Conservation (phyloP, 1,140 invertebrate species). For the Fopius arisanus region DNA sequence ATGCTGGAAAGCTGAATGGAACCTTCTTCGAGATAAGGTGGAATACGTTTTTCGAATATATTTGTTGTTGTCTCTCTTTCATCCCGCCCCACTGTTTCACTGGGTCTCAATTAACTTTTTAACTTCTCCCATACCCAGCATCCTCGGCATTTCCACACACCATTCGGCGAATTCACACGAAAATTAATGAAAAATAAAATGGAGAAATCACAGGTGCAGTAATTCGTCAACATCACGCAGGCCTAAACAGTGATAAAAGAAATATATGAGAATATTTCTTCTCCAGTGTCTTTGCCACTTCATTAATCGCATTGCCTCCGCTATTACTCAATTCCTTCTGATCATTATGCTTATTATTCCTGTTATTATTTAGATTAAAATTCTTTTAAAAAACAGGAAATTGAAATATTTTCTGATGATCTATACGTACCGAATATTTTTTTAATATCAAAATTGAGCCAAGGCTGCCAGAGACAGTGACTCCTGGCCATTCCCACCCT, state of each 20-base stretch:
- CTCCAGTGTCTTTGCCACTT: no score
- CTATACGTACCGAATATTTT: slow-evolving; percentile 44
- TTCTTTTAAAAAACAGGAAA: no score
- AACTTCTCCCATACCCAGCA: slow-evolving; percentile 25
- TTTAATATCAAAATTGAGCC: slow-evolving; percentile 49
- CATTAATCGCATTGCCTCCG: no score
- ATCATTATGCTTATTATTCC: no score
- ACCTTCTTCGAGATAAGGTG: slow-evolving; percentile 14
- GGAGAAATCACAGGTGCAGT: neutral
- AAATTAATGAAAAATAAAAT: neutral
- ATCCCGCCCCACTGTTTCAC: neutral
- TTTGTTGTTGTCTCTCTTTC: slow-evolving; percentile 16
- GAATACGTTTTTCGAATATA: slow-evolving; percentile 1
- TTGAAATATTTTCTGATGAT: no score
- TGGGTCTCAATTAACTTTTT: slow-evolving; percentile 47
- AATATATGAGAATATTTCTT: neutral
- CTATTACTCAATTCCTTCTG: no score
- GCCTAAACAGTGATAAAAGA: neutral
- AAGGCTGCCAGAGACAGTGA: slow-evolving; percentile 57
- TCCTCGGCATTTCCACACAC: neutral
- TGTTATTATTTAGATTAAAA: no score
- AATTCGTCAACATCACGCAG: slow-evolving; percentile 2
- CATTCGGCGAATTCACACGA: neutral
- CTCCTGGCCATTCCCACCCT: slow-evolving; percentile 52
- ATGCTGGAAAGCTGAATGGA: slow-evolving; percentile 41